These are phyloP conservation scores for Eudasyphora cyanicolor DNA, from an alignment of 2,888 invertebrate species.

Conservation along the genomic window DNA sequence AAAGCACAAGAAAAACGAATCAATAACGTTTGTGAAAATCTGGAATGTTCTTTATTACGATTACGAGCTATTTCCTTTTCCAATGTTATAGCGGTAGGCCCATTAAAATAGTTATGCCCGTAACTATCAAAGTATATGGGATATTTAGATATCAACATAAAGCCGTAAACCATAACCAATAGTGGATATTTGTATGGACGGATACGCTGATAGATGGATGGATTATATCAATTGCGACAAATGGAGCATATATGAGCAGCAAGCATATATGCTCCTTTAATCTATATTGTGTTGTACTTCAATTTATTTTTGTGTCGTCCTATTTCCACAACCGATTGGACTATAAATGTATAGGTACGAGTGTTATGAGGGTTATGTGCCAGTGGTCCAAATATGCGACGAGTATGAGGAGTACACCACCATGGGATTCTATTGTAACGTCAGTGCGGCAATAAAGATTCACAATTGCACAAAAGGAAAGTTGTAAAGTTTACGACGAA, in stretches of 20 bases:
- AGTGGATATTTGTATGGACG: background rate
- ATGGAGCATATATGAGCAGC: constrained; percentile 5
- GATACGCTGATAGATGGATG: background rate
- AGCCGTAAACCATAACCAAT: background rate
- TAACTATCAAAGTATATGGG: constrained; percentile 11
- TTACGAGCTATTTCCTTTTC: background rate
- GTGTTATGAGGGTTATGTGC: background rate
- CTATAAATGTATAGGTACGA: background rate
- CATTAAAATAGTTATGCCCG: constrained; percentile 22
- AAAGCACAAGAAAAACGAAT: too few relatives aligned
- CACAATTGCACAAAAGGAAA: constrained; percentile 35
- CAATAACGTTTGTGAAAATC: constrained; percentile 1
- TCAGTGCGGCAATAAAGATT: constrained; percentile 15
- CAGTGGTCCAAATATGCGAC: background rate
- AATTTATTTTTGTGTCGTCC: constrained; percentile 16
- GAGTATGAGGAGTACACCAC: background rate
- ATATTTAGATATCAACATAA: background rate
- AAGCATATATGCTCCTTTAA: background rate
- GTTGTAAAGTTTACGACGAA: constrained; percentile 29
- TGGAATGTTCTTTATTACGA: background rate
- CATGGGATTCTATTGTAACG: constrained; percentile 1
- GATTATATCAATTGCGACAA: constrained; percentile 28
- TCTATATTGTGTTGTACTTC: background rate
- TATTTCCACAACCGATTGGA: background rate
- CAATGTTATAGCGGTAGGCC: background rate